phyloP scores from a whole-genome alignment of 2,888 invertebrate genomes.

The Epinotia demarniana region DNA sequence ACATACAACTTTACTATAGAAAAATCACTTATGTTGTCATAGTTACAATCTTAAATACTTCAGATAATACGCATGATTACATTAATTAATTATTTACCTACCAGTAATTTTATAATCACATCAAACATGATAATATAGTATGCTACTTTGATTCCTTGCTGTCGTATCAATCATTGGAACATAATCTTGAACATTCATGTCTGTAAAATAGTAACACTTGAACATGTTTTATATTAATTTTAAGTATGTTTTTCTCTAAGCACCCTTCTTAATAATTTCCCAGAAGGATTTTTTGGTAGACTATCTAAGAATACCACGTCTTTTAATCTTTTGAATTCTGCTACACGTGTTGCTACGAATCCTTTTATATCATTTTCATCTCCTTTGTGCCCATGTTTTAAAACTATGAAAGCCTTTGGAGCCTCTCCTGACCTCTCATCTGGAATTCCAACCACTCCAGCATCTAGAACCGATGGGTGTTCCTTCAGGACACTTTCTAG shows the following conservation, averaged over 20 bases:
- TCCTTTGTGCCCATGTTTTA: constrained; percentile 73
- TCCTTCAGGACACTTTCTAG: constrained; percentile 89
- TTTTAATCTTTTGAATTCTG: constrained; percentile 88
- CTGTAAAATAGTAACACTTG: too few species aligned
- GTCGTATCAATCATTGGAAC: too few species aligned
- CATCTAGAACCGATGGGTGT: constrained; percentile 90
- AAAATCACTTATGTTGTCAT: background rate
- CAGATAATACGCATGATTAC: too few species aligned
- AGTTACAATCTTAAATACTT: too few species aligned
- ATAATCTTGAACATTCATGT: too few species aligned
- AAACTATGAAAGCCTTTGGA: constrained; percentile 89
- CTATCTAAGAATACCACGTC: constrained; percentile 86
- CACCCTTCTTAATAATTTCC: constrained; percentile 88
- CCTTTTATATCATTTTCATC: constrained; percentile 83
- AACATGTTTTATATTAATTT: background rate
- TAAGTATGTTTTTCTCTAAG: constrained; percentile 71
- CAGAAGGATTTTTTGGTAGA: constrained; percentile 90
- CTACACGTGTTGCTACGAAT: constrained; percentile 87
- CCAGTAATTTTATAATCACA: too few species aligned
- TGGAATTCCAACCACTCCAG: constrained; percentile 91
- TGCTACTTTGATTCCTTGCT: too few species aligned
- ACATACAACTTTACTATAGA: background rate
- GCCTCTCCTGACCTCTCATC: constrained; percentile 88
- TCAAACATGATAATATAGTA: too few species aligned
- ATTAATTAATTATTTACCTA: too few species aligned